Base-by-base conservation (phyloP, 1,140 invertebrate genomes). In the Drosophila obscura region DNA sequence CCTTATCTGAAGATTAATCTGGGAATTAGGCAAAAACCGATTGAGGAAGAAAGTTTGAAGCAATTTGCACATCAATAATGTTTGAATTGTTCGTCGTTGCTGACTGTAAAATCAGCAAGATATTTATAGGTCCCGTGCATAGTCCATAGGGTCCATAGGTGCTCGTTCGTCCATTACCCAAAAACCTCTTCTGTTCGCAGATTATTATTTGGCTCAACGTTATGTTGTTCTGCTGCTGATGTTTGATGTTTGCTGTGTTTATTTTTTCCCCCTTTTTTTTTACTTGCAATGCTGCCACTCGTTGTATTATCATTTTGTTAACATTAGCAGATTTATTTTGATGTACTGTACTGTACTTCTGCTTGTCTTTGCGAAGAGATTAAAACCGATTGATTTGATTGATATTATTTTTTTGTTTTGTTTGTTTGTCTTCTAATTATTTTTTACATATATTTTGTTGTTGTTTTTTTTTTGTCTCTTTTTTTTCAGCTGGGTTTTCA, bases 341-440 rank as follows among this genome's bases (percentile, higher is more conserved):
- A 52, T 16, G 28, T 52, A 19, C 28, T 39, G 6, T 13, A 35
- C 26, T 51, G n/a, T 46, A 35, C 15, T 28, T 13, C 9, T 35
- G 31, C 8, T 35, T 11, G 31, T 35, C 8, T 35, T 3, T 11
- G 31, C 31, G 1, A 35, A 35, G 31, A 11, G 8, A 35, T 15
- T 15, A 46, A 8, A 31, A 19, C 43, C 15, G 4, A 49, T 31
- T 50, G 19, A 44, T 49, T 48, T 65, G 26, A 57, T 46, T 51
- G 19, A 66, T 71, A 28, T 22, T 15, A 26, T 15, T 39, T 56
- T 56, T 65, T 58, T 75, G 28, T 35, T 58, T 44, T 50, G 35
- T 75, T 66, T 75, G 71, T 59, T 65, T 66, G 46, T 49, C 15
- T 31, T 9, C 28, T 45, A 45, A 26, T 57, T 28, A 59, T 65